Evolutionary conservation across 2,888 invertebrate genomes (phyloP), one percentile per base, ranked within the genome.

Genomic region (Lampropteryx suffumata): DNA sequence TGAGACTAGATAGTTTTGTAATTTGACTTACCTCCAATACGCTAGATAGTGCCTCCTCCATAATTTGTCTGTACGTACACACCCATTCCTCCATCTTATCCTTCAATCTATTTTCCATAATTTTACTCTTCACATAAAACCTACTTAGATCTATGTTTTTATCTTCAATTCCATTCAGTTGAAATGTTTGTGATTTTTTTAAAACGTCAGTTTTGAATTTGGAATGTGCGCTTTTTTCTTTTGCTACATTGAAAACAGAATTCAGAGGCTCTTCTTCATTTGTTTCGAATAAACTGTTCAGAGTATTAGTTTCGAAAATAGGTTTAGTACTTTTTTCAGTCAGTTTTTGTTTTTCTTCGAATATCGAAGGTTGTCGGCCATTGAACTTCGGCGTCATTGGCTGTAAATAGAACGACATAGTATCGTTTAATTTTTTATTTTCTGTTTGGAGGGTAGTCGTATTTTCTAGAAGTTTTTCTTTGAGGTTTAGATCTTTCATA

Each of bases 41-140:
- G 13, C 64, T 51, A 5, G 61, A 42, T 1, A 85, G 43, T 0
- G 61, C 50, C 8, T 78, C 71, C 43, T 86, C 86, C 71, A 86
- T 73, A 1, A 76, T 71, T 50, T 85, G 86, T 0, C 51, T 64
- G 12, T 69, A 80, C n/a, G 52, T 57, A 47, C 83, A 84, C 0
- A 73, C 39, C 59, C 66, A 78, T 55, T 86, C 86, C 0, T 79
- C 77, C 2, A 71, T 64, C 36, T 76, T 68, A 0, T 36, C 41
- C 17, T 26, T 59, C 1, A 84, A 51, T 39, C 62, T 72, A 0
- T 62, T 11, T 7, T 65, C 63, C 46, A 71, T 62, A 1, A 33
- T 21, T 26, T 57, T 50, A 63, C 39, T 62, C 27, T 64, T 73
- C 0, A 73, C 61, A 24, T 28, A 7, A 56, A 69, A 83, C 8